Conservation (phyloP, 2,113 vertebrate genomes). For the Hyla sarda region DNA sequence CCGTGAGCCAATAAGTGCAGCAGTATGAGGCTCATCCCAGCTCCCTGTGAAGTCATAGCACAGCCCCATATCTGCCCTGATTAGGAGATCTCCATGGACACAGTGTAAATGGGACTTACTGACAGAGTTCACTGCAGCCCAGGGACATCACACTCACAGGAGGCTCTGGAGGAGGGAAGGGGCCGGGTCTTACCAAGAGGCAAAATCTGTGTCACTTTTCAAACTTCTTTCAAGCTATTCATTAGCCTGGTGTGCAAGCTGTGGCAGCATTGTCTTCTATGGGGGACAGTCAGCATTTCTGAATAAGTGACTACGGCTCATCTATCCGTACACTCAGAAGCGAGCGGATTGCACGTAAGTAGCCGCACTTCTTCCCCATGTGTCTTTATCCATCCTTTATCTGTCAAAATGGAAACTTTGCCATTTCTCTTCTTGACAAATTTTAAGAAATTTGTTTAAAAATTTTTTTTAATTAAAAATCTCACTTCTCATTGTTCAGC, state of each 20-base stretch:
- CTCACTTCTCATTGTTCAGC: too few relatives aligned
- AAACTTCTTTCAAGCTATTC: constrained; percentile 51
- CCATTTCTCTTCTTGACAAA: not conserved
- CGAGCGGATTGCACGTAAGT: not conserved
- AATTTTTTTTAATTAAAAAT: too few relatives aligned
- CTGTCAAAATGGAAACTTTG: not conserved
- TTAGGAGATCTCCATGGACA: constrained; percentile 68
- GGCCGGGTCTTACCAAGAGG: constrained; percentile 65
- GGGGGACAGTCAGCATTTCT: not conserved
- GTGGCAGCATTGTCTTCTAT: not conserved
- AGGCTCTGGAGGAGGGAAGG: constrained; percentile 58
- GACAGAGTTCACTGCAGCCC: constrained; percentile 64
- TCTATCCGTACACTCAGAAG: not conserved
- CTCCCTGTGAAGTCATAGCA: constrained; percentile 54
- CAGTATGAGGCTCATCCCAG: not conserved
- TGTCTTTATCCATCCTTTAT: not conserved
- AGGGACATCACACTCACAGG: constrained; percentile 27
- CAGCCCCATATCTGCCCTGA: constrained; percentile 69
- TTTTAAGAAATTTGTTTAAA: not conserved
- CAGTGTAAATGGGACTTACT: constrained; percentile 72
- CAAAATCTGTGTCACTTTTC: constrained; percentile 58
- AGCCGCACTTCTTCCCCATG: not conserved
- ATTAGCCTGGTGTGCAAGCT: constrained; percentile 24
- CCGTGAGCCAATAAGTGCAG: constrained; percentile 64
- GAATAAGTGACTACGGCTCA: not conserved